Base-by-base conservation (phyloP, 1,140 invertebrate genomes). In the Leptestheria dahalacensis region DNA sequence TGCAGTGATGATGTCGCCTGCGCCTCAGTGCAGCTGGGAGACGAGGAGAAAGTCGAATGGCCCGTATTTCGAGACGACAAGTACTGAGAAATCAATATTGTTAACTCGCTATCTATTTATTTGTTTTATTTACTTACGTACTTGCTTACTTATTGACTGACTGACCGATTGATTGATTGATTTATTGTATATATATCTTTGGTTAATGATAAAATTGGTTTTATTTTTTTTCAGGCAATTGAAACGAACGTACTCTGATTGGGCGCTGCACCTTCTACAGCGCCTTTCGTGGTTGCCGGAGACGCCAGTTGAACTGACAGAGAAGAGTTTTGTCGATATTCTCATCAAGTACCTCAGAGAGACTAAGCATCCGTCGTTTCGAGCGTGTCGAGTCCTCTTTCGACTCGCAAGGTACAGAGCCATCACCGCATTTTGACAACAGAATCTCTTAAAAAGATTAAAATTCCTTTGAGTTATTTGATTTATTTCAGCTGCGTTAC, bases 401-500 rank as follows among this genome's bases (percentile, higher is more conserved):
- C 53, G 53, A 12, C 26, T 55, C 3, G 23, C 53, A 10, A 55
- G 53, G 53, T 55, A 55, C 15, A 11, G n/a, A 2, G 28, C 21
- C 15, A 52, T n/a, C 12, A 21, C 26, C 26, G 49, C 3, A 51
- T 51, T 51, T 15, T 21, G n/a, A n/a, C n/a, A n/a, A n/a, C n/a
- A n/a, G n/a, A n/a, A 12, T 12, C 12, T 51, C 18, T 18, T 24
- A 24, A 51, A 51, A 21, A 6, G 23, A 11, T 51, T 24, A 18
- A 49, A 6, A 9, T 49, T 49, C 48, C 3, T 20, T 3, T 49
- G 15, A 49, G 48, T 49, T 20, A 9, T 49, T 4, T 49, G 18
- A 49, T 49, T 49, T 49, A 49, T 9, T 49, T 6, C n/a, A 52
- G 50, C 21, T 52, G 50, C 50, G n/a, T n/a, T n/a, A n/a, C 50